These are phyloP conservation scores for Phrynocephalus versicolor DNA, from an alignment of 2,113 vertebrate genomes.

Conservation along the genomic window DNA sequence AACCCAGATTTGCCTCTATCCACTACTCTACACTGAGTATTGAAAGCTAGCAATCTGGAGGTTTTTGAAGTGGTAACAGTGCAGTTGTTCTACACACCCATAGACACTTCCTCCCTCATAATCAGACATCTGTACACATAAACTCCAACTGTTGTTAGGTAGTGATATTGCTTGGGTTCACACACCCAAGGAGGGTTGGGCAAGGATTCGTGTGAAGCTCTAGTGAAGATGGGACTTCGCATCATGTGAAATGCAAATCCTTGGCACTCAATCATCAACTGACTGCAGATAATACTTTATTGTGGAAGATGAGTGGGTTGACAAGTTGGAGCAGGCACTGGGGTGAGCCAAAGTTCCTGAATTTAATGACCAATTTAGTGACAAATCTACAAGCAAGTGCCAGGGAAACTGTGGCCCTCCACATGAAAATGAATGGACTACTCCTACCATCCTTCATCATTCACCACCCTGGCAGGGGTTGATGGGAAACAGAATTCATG, in stretches of 20 bases:
- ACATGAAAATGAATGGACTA: neutral
- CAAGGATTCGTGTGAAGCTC: neutral
- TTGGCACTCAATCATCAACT: neutral
- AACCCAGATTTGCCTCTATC: too few relatives aligned
- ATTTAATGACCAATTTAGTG: neutral
- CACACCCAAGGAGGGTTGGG: neutral
- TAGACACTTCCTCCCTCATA: neutral
- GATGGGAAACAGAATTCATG: neutral
- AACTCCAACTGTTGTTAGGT: neutral
- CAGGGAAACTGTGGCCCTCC: neutral
- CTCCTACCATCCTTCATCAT: neutral
- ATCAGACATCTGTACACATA: neutral
- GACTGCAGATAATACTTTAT: neutral
- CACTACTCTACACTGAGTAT: too few relatives aligned
- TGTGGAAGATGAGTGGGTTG: neutral
- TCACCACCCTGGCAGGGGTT: neutral
- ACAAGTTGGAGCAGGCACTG: neutral
- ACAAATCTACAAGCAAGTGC: neutral
- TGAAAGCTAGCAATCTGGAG: neutral
- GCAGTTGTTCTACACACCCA: neutral
- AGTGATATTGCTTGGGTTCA: neutral
- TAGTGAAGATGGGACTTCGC: neutral
- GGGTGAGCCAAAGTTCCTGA: neutral
- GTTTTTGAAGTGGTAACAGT: neutral
- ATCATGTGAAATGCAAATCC: conserved; percentile 2